phyloP scores from a whole-genome alignment of 1,140 invertebrate genomes.

The Mamestra configurata region DNA sequence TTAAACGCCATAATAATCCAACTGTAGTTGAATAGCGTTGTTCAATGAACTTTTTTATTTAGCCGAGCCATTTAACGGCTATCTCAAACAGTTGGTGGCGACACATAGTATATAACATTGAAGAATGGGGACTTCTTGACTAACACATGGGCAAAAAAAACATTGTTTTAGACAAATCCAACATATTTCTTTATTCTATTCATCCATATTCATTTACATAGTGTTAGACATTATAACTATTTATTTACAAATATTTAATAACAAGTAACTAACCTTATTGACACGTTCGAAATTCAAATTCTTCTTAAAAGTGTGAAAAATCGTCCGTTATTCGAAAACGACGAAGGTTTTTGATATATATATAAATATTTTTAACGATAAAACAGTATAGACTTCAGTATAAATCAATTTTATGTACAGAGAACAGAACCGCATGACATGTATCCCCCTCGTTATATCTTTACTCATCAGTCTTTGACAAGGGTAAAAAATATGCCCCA shows the following conservation, averaged over 20 bases:
- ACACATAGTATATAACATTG: too few species aligned
- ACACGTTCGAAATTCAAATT: slow-evolving; percentile 43
- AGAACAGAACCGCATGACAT: slow-evolving; percentile 30
- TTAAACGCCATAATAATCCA: too few species aligned
- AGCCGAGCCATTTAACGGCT: too few species aligned
- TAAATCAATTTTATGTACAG: slow-evolving; percentile 38
- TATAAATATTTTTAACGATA: slow-evolving; percentile 39
- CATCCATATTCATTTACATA: slow-evolving; percentile 41
- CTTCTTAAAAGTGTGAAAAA: slow-evolving; percentile 21
- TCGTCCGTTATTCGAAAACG: background rate
- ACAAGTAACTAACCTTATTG: slow-evolving; percentile 37
- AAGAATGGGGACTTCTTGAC: too few species aligned
- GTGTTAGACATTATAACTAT: slow-evolving; percentile 41
- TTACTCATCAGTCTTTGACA: slow-evolving; percentile 71
- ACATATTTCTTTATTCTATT: slow-evolving; percentile 49
- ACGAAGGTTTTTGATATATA: slow-evolving; percentile 12
- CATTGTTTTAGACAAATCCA: slow-evolving; percentile 45
- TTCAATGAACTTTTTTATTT: too few species aligned
- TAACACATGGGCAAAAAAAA: slow-evolving; percentile 11
- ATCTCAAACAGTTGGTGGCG: too few species aligned
- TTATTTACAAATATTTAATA: slow-evolving; percentile 47
- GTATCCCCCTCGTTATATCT: slow-evolving; percentile 38
- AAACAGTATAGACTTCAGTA: slow-evolving; percentile 4
- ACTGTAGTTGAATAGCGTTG: too few species aligned
- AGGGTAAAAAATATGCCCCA: slow-evolving; percentile 54